phyloP scores from a whole-genome alignment of 2,797 vertebrate species.

The Hydrocynus forskahlii region DNA sequence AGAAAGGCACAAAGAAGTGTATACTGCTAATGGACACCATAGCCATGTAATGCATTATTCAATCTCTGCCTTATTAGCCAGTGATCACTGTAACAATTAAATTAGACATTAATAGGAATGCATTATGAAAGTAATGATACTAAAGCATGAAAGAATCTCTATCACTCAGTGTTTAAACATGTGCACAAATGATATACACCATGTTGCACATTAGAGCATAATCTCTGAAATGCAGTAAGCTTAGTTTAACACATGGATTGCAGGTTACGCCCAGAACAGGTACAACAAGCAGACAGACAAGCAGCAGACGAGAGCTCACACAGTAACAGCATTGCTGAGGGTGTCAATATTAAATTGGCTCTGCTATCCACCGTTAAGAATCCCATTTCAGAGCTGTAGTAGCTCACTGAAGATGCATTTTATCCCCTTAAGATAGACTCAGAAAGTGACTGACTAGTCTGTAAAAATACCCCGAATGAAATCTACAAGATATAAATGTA shows the following conservation, averaged over 20 bases:
- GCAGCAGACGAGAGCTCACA: constrained; percentile 39
- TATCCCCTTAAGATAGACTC: background rate
- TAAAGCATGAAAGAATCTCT: constrained; percentile 6
- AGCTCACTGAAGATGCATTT: background rate
- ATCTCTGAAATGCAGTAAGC: constrained; percentile 57
- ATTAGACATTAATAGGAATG: constrained; percentile 37
- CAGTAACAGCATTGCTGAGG: constrained; percentile 38
- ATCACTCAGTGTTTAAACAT: constrained; percentile 26
- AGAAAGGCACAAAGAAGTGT: constrained; percentile 22
- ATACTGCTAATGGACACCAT: constrained; percentile 15
- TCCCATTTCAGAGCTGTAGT: constrained; percentile 36
- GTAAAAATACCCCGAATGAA: background rate
- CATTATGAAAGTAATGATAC: constrained; percentile 27
- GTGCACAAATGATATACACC: background rate
- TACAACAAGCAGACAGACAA: constrained; percentile 60
- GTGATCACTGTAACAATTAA: constrained; percentile 20
- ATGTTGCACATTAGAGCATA: background rate
- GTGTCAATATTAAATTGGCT: constrained; percentile 52
- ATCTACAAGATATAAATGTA: background rate
- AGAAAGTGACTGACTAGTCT: background rate
- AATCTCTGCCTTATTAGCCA: constrained; percentile 6
- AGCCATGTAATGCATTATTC: background rate
- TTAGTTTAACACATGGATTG: constrained; percentile 62
- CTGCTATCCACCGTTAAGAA: constrained; percentile 46
- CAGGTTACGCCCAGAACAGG: constrained; percentile 59